Conservation (phyloP, 2,797 vertebrate genomes). For the Neopelma chrysocephalum region DNA sequence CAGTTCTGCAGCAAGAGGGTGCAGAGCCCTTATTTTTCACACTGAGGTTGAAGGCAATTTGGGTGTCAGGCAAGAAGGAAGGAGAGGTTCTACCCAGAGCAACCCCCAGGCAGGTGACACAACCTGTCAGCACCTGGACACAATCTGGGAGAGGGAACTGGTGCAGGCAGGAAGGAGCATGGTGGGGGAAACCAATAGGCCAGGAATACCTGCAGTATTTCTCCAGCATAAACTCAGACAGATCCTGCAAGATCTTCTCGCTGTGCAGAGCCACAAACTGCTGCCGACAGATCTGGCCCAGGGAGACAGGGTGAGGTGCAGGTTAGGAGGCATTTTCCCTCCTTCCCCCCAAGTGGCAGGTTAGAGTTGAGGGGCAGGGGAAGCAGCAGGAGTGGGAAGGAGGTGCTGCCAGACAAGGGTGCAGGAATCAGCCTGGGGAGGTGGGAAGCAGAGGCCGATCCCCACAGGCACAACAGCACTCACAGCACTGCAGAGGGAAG, state of each 20-base stretch:
- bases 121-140: not conserved
- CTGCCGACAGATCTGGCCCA: conserved; percentile 89
- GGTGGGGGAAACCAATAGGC: conserved; percentile 27
- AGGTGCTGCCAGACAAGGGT: not conserved
- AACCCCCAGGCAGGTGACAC: not conserved
- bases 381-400: not conserved
- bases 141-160: accelerated
- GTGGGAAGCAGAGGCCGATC: not conserved
- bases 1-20: not conserved
- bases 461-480: not conserved
- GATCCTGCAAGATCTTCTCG: conserved; percentile 89
- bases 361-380: not conserved
- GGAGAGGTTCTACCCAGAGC: not conserved
- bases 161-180: accelerated
- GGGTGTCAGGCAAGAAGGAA: not conserved
- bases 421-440: not conserved
- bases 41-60: not conserved
- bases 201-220: conserved; percentile 80
- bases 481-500: not conserved
- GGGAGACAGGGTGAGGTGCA: not conserved
- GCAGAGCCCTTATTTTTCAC: not conserved
- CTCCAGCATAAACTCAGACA: conserved; percentile 85
- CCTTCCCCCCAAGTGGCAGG: not conserved
- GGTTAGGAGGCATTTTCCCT: not conserved
- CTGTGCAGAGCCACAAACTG: conserved; percentile 92